Evolutionary conservation across 2,888 invertebrate genomes (phyloP), one percentile per base, ranked within the genome.

Genomic region (Melieria crassipennis): DNA sequence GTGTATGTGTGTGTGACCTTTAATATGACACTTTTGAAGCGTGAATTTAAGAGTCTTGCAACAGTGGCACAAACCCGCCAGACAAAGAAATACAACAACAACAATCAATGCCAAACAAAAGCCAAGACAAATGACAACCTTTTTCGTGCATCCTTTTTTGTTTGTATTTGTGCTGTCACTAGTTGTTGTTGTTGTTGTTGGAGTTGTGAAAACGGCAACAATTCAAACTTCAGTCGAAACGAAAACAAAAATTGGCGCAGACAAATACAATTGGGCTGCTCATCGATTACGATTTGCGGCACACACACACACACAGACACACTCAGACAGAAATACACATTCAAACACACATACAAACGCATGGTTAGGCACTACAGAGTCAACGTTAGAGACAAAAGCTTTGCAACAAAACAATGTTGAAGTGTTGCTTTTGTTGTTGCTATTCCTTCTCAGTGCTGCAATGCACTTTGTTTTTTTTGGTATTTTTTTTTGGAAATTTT

Each of bases 251-350:
- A 66, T 56, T 57, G 43, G 60, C 47, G 56, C 63, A 74, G 68
- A 73, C 74, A 71, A 71, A 71, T 71, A 73, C 75, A 74, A 75
- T 73, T 75, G 73, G 67, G 58, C 65, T 70, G 71, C 71, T 75
- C 75, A 76, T 76, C 76, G 75, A 75, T 76, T 75, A 73, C 71
- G 75, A 69, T 69, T 69, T 66, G 11, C 7, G 42, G 61, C 68
- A 47, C 6, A 52, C n/a, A 61, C 65, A 68, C 45, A 63, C 68
- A 75, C 65, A 68, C 45, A 63, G 66, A 75, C 65, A 70, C 70
- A 72, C 66, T 71, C 68, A 65, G 71, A 47, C 16, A 43, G 10
- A 46, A 30, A 3, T 30, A 30, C 30, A 30, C 30, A 30, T 30
- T 30, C 30, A 62, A 67, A 73, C 61, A 66, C 67, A 63, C 45